phyloP scores from a whole-genome alignment of 2,888 invertebrate genomes.

The Dinocampus coccinellae region DNA sequence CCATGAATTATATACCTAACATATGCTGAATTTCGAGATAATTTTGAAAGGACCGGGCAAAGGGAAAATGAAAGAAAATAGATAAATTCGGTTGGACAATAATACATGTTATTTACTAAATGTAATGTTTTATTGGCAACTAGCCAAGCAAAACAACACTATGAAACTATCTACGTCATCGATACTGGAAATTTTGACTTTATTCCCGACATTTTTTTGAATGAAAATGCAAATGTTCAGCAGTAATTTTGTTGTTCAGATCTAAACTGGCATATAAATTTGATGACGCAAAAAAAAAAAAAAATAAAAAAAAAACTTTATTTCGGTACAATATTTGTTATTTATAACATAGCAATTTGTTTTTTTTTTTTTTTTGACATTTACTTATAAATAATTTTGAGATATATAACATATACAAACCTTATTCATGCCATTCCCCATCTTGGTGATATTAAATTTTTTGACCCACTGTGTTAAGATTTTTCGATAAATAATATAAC shows the following conservation, averaged over 20 bases:
- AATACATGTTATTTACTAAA: constrained; percentile 21
- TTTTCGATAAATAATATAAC: constrained; percentile 15
- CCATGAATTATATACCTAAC: background rate
- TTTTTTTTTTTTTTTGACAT: background rate
- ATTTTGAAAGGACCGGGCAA: background rate
- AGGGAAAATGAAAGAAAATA: background rate
- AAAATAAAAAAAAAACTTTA: too few species aligned
- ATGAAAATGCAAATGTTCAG: background rate
- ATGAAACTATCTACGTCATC: constrained; percentile 32
- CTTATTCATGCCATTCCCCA: constrained; percentile 95
- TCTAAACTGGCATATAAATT: background rate
- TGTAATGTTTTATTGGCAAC: constrained; percentile 39
- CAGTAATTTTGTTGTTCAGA: background rate
- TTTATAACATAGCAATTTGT: background rate
- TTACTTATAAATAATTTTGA: background rate
- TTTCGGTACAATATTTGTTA: background rate
- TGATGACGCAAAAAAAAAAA: too few species aligned
- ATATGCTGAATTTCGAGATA: background rate
- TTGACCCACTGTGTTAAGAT: constrained; percentile 12
- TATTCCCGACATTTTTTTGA: too few species aligned
- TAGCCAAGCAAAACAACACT: constrained; percentile 46
- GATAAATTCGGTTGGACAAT: background rate
- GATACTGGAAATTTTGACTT: constrained; percentile 7
- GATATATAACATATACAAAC: constrained; percentile 66
- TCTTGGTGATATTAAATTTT: constrained; percentile 64